These are phyloP conservation scores for Empis stercorea DNA, from an alignment of 2,888 invertebrate species.

Conservation along the genomic window DNA sequence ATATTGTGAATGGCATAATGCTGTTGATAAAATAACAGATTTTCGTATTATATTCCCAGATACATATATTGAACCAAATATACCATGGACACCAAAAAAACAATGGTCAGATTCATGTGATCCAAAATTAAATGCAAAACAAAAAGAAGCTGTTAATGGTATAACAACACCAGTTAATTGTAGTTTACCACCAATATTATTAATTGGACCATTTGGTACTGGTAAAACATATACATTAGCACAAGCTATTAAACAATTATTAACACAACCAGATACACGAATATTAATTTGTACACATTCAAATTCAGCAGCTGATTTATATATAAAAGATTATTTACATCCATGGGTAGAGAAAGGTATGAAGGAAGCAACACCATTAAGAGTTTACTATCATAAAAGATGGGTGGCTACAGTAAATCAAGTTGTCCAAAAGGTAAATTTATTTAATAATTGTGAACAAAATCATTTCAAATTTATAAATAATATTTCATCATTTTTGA, in stretches of 20 bases:
- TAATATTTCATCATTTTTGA: too few species aligned
- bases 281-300: slow-evolving; percentile 77
- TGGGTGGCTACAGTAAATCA: slow-evolving; percentile 67
- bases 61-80: slow-evolving; percentile 45
- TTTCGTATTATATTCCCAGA: slow-evolving; percentile 61
- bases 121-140: slow-evolving; percentile 56
- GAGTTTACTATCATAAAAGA: slow-evolving; percentile 68
- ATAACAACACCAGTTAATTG: slow-evolving; percentile 54
- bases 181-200: slow-evolving; percentile 54
- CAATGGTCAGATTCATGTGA: slow-evolving; percentile 54
- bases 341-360: slow-evolving; percentile 56
- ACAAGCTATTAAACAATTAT: slow-evolving; percentile 54
- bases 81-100: slow-evolving; percentile 55
- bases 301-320: slow-evolving; percentile 75
- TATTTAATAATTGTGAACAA: too few species aligned
- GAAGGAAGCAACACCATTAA: slow-evolving; percentile 52
- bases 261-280: slow-evolving; percentile 48
- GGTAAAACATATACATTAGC: slow-evolving; percentile 78
- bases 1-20: slow-evolving; percentile 74
- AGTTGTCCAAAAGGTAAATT: slow-evolving; percentile 48
- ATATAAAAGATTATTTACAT: slow-evolving; percentile 72
- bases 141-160: slow-evolving; percentile 63
- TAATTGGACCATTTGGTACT: slow-evolving; percentile 75
- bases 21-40: slow-evolving; percentile 61
- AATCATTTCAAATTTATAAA: too few species aligned